Evolutionary conservation across 2,113 vertebrate genomes (phyloP).

Genomic region (Xenopus tropicalis): DNA sequence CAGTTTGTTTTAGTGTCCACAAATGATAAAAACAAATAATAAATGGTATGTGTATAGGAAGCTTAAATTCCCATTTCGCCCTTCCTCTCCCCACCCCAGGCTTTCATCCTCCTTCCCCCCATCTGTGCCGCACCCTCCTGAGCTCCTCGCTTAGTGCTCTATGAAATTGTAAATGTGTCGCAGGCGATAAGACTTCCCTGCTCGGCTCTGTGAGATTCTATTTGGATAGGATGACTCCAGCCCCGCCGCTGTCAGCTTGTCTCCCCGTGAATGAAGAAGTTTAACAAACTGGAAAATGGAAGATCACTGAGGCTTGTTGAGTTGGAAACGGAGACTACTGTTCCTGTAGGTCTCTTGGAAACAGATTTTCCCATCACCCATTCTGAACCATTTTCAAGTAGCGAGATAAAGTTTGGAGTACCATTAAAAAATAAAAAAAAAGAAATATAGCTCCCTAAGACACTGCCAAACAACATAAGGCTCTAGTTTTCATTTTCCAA

Average conservation of each 20-base stretch:
- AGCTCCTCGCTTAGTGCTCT: not conserved
- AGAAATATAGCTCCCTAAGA: not conserved
- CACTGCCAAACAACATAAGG: not conserved
- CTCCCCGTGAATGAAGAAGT: slow-evolving; percentile 23
- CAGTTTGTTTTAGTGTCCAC: accelerated
- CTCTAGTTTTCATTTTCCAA: no score
- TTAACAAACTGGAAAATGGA: slow-evolving; percentile 36
- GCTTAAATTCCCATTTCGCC: slow-evolving; percentile 22
- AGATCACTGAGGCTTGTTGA: slow-evolving; percentile 20
- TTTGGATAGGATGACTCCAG: slow-evolving; percentile 11
- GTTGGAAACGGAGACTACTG: slow-evolving; percentile 30
- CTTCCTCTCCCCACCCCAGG: slow-evolving; percentile 26
- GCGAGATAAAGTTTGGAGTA: slow-evolving; percentile 39
- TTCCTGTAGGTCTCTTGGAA: slow-evolving; percentile 14
- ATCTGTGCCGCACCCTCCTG: not conserved
- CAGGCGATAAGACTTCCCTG: slow-evolving; percentile 23
- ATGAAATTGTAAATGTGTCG: not conserved
- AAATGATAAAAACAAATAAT: not conserved
- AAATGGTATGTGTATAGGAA: slow-evolving; percentile 8
- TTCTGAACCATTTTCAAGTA: slow-evolving; percentile 31
- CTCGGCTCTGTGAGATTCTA: not conserved
- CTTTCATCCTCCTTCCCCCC: slow-evolving; percentile 8
- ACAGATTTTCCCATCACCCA: slow-evolving; percentile 10
- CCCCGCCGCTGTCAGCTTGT: not conserved
- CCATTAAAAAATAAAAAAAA: not conserved